phyloP scores from a whole-genome alignment of 2,888 invertebrate genomes.

The Chloroclysta siterata region DNA sequence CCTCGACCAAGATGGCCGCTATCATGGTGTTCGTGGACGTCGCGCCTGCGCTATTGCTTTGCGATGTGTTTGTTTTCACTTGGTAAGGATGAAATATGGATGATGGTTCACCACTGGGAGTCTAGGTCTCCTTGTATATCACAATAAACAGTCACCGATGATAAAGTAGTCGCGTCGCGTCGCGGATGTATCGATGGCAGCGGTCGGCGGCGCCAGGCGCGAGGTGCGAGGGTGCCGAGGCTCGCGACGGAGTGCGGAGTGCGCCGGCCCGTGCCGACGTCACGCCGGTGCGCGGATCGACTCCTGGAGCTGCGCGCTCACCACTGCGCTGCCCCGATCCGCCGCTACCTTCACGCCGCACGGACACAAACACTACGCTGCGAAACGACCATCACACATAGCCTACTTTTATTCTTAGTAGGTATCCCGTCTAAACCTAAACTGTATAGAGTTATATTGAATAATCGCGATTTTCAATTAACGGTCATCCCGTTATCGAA shows the following conservation, averaged over 20 bases:
- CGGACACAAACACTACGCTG: constrained; percentile 69
- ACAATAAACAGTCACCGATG: constrained; percentile 58
- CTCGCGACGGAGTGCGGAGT: constrained; percentile 61
- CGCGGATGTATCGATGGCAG: constrained; percentile 51
- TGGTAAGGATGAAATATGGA: constrained; percentile 50
- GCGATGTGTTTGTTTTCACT: constrained; percentile 82
- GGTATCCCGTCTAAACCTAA: constrained; percentile 59
- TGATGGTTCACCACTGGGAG: constrained; percentile 52
- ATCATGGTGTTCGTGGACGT: constrained; percentile 74
- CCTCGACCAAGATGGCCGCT: constrained; percentile 82
- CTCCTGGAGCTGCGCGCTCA: constrained; percentile 54
- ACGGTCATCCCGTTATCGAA: constrained; percentile 42
- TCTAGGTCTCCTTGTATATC: constrained; percentile 41
- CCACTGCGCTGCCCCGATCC: constrained; percentile 44
- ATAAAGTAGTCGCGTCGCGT: constrained; percentile 57
- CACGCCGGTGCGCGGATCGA: constrained; percentile 72
- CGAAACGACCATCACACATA: constrained; percentile 62
- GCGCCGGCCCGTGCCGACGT: constrained; percentile 71
- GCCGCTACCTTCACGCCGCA: constrained; percentile 50
- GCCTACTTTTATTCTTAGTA: constrained; percentile 59
- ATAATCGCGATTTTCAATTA: constrained; percentile 50
- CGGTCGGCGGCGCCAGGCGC: constrained; percentile 47
- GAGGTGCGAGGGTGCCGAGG: constrained; percentile 65
- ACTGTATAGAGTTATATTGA: constrained; percentile 58
- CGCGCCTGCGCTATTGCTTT: constrained; percentile 80